Base-by-base conservation (phyloP, 2,888 invertebrate species). In the Apodemia mormo region DNA sequence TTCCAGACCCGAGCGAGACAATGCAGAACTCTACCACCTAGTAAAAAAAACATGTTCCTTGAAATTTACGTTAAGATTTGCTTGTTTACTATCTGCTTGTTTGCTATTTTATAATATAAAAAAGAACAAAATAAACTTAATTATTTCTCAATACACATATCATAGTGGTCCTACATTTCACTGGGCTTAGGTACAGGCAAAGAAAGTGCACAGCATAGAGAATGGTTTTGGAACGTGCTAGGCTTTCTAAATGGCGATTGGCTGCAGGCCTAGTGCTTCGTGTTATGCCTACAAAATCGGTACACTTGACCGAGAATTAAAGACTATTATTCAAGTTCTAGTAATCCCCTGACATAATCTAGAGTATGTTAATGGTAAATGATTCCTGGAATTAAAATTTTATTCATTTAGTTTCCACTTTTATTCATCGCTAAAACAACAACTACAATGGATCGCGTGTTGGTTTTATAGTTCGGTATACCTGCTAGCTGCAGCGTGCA, bases 271-370 rank as follows among this genome's bases (percentile, higher is more conserved):
- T 72, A 73, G 73, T 72, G 76, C 80, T 80, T 77, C 77, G 70
- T 58, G 66, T 72, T 14, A 12, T 49, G 83, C 80, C 76, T 80
- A 75, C 76, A 78, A 79, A 82, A 82, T 78, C 77, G 81, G 76
- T 61, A 61, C 66, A 66, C 66, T 77, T 88, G 87, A 87, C 84
- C 82, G 78, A 85, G 84, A 74, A 71, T 84, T 82, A 82, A 85
- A 87, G 83, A 83, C 83, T 79, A 86, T 85, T 85, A 88, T 86
- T 84, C 86, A 83, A 89, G 89, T 85, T 89, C 90, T 77, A 90
- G 86, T 90, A 90, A 87, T 87, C 91, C 84, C 87, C 88, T 92
- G 91, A 92, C 91, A 92, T 90, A 92, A 92, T 88, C 85, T 83
- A 86, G 81, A 85, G 84, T 84, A 83, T 86, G 81, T 73, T 72